Conservation (phyloP, 2,113 vertebrate genomes). For the Paramormyrops kingsleyae region DNA sequence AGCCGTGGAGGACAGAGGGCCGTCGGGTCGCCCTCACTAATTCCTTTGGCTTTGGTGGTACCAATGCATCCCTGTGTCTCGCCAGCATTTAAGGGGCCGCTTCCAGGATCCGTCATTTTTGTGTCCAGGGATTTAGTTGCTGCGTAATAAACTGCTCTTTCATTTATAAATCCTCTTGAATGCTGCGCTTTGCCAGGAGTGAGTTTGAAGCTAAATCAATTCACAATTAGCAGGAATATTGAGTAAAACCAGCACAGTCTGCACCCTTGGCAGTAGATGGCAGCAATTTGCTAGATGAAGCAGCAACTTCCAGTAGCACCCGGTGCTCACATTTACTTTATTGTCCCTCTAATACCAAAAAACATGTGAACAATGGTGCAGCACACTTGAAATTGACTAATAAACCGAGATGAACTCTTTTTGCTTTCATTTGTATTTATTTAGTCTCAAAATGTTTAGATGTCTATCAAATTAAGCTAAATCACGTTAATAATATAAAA, state of each 20-base stretch:
- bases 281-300: neutral
- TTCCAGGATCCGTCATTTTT: neutral
- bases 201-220: neutral
- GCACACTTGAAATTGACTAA: neutral
- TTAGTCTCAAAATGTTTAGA: neutral
- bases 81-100: slow-evolving; percentile 54
- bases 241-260: neutral
- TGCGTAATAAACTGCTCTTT: neutral
- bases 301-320: neutral
- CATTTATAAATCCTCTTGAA: neutral
- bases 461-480: neutral
- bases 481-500: neutral
- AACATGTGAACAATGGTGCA: neutral
- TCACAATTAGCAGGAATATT: neutral
- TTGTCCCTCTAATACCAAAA: neutral
- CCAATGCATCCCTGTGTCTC: slow-evolving; percentile 88
- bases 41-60: slow-evolving; percentile 95
- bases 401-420: neutral
- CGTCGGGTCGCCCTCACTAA: slow-evolving; percentile 78
- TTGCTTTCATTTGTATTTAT: neutral
- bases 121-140: neutral
- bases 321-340: neutral
- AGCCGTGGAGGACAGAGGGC: slow-evolving; percentile 68
- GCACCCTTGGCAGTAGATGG: neutral
- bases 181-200: neutral